These are phyloP conservation scores for Neodon shergylaensis DNA, from an alignment of 2,113 vertebrate genomes.

Conservation along the genomic window DNA sequence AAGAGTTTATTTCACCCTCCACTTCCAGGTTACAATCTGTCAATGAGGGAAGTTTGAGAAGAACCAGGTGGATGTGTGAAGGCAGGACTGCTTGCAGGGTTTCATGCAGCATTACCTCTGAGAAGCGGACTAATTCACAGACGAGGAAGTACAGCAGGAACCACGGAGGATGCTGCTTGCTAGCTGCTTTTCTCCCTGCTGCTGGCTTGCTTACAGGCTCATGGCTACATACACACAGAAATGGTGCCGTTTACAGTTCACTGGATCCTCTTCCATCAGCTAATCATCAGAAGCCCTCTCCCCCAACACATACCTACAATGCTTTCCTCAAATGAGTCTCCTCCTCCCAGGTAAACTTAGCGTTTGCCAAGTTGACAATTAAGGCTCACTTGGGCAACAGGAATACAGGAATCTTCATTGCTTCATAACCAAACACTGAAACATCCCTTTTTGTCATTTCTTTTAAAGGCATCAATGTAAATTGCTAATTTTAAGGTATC, in stretches of 20 bases:
- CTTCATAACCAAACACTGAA: background rate
- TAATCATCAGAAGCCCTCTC: background rate
- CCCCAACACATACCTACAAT: background rate
- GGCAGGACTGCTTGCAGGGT: background rate
- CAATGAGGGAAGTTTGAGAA: background rate
- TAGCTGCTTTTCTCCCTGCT: too few species aligned
- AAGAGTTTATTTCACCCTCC: background rate
- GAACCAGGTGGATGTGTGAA: background rate
- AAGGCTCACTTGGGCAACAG: background rate
- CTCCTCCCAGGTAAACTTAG: background rate
- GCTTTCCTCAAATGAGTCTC: background rate
- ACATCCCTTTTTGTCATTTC: background rate
- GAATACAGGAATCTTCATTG: background rate
- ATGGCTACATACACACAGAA: too few species aligned
- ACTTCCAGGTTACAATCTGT: background rate
- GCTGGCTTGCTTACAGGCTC: too few species aligned
- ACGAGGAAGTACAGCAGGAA: background rate
- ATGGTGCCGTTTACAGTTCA: background rate
- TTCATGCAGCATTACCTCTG: background rate
- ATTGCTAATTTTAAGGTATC: background rate
- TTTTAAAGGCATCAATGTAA: background rate
- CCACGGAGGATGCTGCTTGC: background rate
- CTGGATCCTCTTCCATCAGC: background rate
- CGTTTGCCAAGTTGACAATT: background rate
- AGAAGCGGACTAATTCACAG: background rate